Conservation (phyloP, 2,888 invertebrate species). For the Zygothrica quintamaculata region DNA sequence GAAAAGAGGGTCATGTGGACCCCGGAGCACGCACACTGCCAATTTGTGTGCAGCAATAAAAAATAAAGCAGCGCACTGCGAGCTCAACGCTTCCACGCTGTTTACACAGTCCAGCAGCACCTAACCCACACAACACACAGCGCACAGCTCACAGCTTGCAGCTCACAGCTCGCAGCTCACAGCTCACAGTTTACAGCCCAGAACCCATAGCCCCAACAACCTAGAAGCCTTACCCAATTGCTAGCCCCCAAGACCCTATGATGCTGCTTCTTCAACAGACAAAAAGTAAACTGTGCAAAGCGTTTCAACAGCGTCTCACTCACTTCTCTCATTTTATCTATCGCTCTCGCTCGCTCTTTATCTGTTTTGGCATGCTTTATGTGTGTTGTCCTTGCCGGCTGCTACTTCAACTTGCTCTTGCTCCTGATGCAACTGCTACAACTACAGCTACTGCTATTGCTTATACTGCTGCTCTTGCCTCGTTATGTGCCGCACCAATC, state of each 20-base stretch:
- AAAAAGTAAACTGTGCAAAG: conserved; percentile 63
- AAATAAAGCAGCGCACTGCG: conserved; percentile 57
- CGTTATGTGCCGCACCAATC: conserved; percentile 33
- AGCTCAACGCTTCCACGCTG: conserved; percentile 57
- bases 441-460: conserved; percentile 40
- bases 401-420: conserved; percentile 51
- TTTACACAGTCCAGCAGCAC: conserved; percentile 66
- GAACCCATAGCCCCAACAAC: conserved; percentile 11
- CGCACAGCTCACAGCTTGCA: conserved; percentile 26
- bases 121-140: conserved; percentile 5
- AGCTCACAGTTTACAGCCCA: conserved; percentile 28
- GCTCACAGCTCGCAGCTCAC: conserved; percentile 6
- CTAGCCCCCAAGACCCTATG: conserved; percentile 49
- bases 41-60: conserved; percentile 70
- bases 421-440: conserved; percentile 3
- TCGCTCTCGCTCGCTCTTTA: background rate
- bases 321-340: background rate
- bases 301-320: conserved; percentile 29
- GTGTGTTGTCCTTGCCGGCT: conserved; percentile 75
- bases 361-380: conserved; percentile 59
- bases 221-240: conserved; percentile 1
- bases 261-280: conserved; percentile 53
- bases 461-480: conserved; percentile 28
- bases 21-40: conserved; percentile 74
- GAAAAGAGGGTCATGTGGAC: conserved; percentile 72